Conservation (phyloP, 2,113 vertebrate species). For the Cyprinus carpio region DNA sequence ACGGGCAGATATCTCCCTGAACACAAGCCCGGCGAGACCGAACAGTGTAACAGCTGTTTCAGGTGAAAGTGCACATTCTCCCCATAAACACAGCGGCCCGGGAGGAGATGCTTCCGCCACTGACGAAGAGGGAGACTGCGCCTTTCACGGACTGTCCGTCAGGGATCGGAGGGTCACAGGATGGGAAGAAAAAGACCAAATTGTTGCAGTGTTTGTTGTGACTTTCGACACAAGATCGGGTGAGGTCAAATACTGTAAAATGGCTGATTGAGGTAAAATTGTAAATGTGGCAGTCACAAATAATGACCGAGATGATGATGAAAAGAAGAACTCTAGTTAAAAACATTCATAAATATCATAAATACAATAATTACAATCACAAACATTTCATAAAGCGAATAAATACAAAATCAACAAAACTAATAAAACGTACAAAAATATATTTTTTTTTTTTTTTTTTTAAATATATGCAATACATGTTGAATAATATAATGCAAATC, state of each 20-base stretch:
- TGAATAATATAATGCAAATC: neutral
- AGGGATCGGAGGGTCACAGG: conserved; percentile 65
- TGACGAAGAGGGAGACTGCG: conserved; percentile 55
- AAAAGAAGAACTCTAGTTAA: neutral
- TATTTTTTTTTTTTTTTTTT: too few species aligned
- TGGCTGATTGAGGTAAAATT: neutral
- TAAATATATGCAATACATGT: neutral
- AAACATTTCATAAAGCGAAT: too few species aligned
- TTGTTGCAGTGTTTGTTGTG: conserved; percentile 93
- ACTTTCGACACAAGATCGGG: conserved; percentile 94
- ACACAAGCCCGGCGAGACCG: conserved; percentile 46
- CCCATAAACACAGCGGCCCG: conserved; percentile 49
- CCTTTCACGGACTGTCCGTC: conserved; percentile 61
- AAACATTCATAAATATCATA: neutral
- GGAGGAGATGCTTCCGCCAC: conserved; percentile 60
- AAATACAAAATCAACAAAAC: too few species aligned
- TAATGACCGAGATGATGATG: neutral
- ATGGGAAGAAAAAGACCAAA: conserved; percentile 91
- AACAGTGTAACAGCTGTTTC: conserved; percentile 63
- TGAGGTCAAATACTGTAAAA: conserved; percentile 65
- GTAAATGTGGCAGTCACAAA: neutral
- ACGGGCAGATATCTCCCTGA: conserved; percentile 64
- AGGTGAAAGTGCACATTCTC: conserved; percentile 57
- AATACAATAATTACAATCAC: too few species aligned
- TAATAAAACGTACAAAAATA: too few species aligned